These are phyloP conservation scores for Atherinomorus stipes DNA, from an alignment of 2,113 vertebrate species.

Conservation along the genomic window DNA sequence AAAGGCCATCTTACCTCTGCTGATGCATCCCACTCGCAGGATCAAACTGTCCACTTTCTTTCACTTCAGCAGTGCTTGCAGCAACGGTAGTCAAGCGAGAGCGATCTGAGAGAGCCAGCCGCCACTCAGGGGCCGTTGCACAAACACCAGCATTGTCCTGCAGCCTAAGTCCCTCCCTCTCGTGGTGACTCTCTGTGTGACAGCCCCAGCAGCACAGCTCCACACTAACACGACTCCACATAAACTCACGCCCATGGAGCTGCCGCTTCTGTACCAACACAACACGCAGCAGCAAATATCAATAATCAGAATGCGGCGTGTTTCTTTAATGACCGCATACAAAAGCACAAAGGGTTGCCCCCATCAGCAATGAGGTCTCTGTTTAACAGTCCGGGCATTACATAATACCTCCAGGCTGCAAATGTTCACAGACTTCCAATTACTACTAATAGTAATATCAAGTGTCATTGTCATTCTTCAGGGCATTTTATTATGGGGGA, in stretches of 20 bases:
- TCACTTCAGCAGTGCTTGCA: conserved; percentile 75
- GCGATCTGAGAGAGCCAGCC: conserved; percentile 74
- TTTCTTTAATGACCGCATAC: conserved; percentile 11
- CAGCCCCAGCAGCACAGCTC: conserved; percentile 64
- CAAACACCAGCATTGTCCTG: conserved; percentile 85
- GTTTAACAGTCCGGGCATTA: conserved; percentile 45
- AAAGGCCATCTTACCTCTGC: conserved; percentile 71
- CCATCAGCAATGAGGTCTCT: conserved; percentile 30
- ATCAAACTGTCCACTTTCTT: conserved; percentile 72
- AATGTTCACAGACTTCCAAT: conserved; percentile 50
- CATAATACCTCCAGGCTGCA: conserved; percentile 54
- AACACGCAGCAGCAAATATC: conserved; percentile 31
- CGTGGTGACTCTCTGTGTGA: conserved; percentile 76
- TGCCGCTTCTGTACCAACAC: conserved; percentile 6
- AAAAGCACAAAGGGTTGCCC: conserved; percentile 12
- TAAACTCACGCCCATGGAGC: conserved; percentile 52
- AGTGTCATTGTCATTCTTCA: neutral
- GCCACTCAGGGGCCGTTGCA: conserved; percentile 82
- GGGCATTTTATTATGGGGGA: neutral
- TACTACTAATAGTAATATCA: conserved; percentile 13
- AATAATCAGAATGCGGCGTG: conserved; percentile 7
- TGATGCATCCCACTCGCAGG: conserved; percentile 68
- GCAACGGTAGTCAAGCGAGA: conserved; percentile 78
- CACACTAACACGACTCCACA: conserved; percentile 72
- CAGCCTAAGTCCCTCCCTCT: conserved; percentile 81